A percentile compares a stretch with the other conserved stretches of the same genome.
Evolutionary conservation across 1,140 invertebrate species (phyloP).

Genomic region (Platorchestia sp.): DNA sequence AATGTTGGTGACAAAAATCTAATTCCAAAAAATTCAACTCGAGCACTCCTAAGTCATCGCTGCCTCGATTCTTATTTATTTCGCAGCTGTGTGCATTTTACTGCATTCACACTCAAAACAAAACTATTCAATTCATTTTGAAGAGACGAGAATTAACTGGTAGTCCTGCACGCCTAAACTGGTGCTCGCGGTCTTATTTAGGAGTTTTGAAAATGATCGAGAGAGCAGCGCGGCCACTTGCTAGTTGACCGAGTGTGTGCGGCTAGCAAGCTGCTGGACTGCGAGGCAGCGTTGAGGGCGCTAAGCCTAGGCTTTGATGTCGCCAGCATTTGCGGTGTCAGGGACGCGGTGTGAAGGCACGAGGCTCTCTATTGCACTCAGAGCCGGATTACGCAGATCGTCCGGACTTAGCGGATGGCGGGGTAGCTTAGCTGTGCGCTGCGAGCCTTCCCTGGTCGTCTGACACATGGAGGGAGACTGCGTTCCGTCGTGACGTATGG

Average conservation of each 20-base stretch:
- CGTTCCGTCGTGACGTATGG: background rate
- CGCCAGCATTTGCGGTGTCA: slow-evolving; percentile 29
- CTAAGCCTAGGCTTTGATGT: slow-evolving; percentile 42
- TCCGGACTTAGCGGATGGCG: slow-evolving; percentile 33
- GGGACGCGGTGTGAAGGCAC: slow-evolving; percentile 48
- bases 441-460: background rate
- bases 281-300: background rate
- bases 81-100: background rate
- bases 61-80: background rate
- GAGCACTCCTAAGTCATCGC: background rate
- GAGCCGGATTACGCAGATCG: slow-evolving; percentile 43
- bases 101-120: background rate
- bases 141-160: background rate
- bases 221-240: background rate
- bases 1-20: background rate
- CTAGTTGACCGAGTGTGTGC: slow-evolving; percentile 29
- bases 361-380: slow-evolving; percentile 49
- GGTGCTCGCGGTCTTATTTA: too few relatives aligned
- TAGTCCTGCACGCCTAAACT: too few relatives aligned
- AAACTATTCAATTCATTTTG: background rate
- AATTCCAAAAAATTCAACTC: background rate
- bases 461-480: background rate
- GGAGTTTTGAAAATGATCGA: background rate
- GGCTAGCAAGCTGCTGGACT: slow-evolving; percentile 38
- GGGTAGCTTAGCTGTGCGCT: slow-evolving; percentile 12